Base-by-base conservation (phyloP, 2,888 invertebrate genomes). In the Philopedon plagiatum region DNA sequence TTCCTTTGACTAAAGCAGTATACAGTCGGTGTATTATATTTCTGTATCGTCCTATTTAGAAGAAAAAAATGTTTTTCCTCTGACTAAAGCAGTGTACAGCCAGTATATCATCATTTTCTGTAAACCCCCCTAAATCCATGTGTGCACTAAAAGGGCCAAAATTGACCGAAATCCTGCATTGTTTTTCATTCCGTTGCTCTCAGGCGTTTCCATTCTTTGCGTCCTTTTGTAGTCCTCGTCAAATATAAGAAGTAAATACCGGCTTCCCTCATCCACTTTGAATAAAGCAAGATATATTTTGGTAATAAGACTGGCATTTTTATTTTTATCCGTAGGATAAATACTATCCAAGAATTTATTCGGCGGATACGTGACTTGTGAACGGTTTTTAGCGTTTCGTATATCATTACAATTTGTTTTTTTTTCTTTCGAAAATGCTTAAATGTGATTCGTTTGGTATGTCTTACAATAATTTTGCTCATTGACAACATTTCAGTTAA, bases 261-360 rank as follows among this genome's bases (percentile, higher is more conserved):
- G 58, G 15, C 44, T 21, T 60, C 60, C 71, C 63, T 71, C 71
- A 51, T 65, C 66, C 71, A 61, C 66, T 71, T 71, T 71, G 66
- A 66, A 71, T 71, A 71, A 71, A 71, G 71, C 66, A 71, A 71
- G 71, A 71, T 71, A 61, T 71, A 71, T 71, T 71, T 66, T 54
- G 66, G 66, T 62, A 71, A 62, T 71, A 65, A 60, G 71, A 54
- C 61, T 54, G 61, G 62, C 61, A 66, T 66, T 71, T 71, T 71
- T 71, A 66, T 66, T 66, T 66, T 56, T 66, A 61, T 71, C 61
- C 41, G 56, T 41, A 9, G 63, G 58, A 63, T 64, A 70, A 70
- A 70, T 70, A 70, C 70, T 39, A 15, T 29, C 34, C 9, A 37
- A 29, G 41, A 71, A 65, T 71, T 65, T 71, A 71, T 71, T 51